Base-by-base conservation (phyloP, 2,797 vertebrate species). In the Loriculus beryllinus region DNA sequence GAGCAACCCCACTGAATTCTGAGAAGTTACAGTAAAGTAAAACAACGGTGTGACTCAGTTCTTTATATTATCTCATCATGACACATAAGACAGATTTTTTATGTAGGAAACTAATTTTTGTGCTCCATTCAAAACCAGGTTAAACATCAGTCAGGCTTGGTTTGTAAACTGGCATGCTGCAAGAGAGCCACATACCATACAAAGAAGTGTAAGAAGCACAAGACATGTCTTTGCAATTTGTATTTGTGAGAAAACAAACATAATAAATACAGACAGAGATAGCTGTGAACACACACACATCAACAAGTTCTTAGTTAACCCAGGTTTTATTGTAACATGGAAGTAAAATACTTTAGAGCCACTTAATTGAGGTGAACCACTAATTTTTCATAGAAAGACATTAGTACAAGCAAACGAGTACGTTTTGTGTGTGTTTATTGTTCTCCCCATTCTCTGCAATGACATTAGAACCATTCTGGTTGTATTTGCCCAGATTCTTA, bases 401-500 rank as follows among this genome's bases (percentile, higher is more conserved):
- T 57, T 6, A 52, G 47, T 37, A 52, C 10, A 45, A 19, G 26
- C 0, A 1, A 67, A 56, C 20, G 59, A 57, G 12, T 31, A 31
- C 6, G 37, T 60, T 43, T 40, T 22, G 12, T 40, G 28, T 35
- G n/a, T 80, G 35, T 62, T 72, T 65, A 42, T 71, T 60, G 10
- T 82, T 92, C 68, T 92, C 47, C 43, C 10, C 15, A 2, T 42
- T 40, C 74, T 76, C 63, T 64, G 21, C 37, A 63, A 5, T 7
- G 35, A 29, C 59, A 14, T 0, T 31, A 13, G 82, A 69, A 49
- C n/a, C 28, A 11, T 69, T 92, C 52, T 60, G 51, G 51, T 64
- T 83, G 19, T 57, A 59, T 83, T 92, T 93, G 62, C 63, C 40
- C 93, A 93, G 89, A 91, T 96, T 92, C 91, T 75, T 85, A 22